Base-by-base conservation (phyloP, 2,888 invertebrate species). In the Adelognathus sp. region DNA sequence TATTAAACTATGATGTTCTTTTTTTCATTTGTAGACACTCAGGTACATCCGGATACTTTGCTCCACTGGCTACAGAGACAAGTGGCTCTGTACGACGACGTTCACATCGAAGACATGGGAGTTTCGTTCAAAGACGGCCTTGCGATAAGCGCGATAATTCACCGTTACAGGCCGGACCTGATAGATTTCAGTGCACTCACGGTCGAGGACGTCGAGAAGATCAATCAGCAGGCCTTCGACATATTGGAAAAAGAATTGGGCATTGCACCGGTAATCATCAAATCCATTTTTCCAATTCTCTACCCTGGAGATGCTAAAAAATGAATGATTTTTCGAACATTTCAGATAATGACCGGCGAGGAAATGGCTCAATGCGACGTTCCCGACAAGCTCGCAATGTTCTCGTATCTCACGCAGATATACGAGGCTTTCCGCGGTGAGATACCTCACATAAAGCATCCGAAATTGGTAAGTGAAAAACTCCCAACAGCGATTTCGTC, bases 391-490 rank as follows among this genome's bases (percentile, higher is more conserved):
- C 92, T 95, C 56, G 94, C 95, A 44, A 94, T 97, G 92, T 94
- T 97, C 16, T 95, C 96, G 66, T 98, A 98, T 90, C 93, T 98
- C 79, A 95, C 96, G 60, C 96, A 97, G 91, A 95, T 98, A 80
- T 98, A 98, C 92, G 95, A 96, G 90, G 95, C 95, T 69, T 98
- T 98, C 93, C 95, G 97, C 86, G 97, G 98, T 54, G 98, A 98
- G 92, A 97, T 98, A 86, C 98, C 98, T 4, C 95, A 96, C 86
- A 94, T 96, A 75, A 95, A 95, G 88, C 95, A 95, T 91, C 94
- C 95, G 3, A 95, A 95, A 93, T 92, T 95, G 92, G 95, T 94
- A 92, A 92, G 92, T 91, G 3, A 41, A 11, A 27, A 5, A 64
- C 18, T 9, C 31, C 4, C 2, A 31, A n/a, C 14, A 14, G 41